A percentile compares a stretch with the other conserved stretches of the same genome.
phyloP scores from a whole-genome alignment of 2,888 invertebrate species.

The Acanthosepion esculentum region DNA sequence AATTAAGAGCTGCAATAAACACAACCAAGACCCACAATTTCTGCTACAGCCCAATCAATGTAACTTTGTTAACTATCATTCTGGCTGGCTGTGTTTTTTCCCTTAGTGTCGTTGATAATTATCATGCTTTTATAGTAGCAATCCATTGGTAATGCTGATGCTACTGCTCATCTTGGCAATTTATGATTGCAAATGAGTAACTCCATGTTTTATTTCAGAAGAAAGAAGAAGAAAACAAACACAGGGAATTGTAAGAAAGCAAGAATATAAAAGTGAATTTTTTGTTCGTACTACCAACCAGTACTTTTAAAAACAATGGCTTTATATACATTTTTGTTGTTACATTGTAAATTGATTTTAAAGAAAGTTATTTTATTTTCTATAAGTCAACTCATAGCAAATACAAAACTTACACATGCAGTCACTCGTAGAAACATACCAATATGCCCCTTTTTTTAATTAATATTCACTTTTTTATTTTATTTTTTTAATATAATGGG shows the following conservation, averaged over 20 bases:
- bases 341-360: not conserved
- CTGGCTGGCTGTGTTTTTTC: not conserved
- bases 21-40: not conserved
- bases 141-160: not conserved
- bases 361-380: not conserved
- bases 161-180: not conserved
- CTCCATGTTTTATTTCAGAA: not conserved
- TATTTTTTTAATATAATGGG: not conserved
- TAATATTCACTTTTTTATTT: not conserved
- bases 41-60: constrained; percentile 33
- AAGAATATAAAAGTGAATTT: not conserved
- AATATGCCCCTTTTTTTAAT: not conserved
- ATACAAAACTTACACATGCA: not conserved
- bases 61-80: not conserved
- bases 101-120: not conserved
- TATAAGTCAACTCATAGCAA: constrained; percentile 1
- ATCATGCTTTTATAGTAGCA: not conserved
- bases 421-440: not conserved
- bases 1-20: not conserved
- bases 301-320: not conserved
- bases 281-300: not conserved
- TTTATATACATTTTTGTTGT: not conserved
- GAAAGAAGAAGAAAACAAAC: constrained; percentile 33
- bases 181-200: constrained; percentile 15
- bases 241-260: constrained; percentile 33